Base-by-base conservation (phyloP, 2,888 invertebrate genomes). In the Pardosa pseudoannulata region DNA sequence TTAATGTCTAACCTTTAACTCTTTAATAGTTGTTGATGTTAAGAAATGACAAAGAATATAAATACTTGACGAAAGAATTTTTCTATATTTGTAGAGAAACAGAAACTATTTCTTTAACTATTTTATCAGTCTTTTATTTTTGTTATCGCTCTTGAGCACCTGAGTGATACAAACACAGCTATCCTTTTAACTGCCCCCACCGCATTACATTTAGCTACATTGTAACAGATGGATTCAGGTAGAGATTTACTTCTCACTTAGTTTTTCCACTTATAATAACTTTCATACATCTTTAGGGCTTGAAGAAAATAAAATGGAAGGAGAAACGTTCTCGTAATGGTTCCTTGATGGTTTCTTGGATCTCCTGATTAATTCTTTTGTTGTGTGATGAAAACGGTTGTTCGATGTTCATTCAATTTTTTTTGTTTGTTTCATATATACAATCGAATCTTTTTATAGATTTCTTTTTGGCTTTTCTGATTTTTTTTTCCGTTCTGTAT, bases 361-460 rank as follows among this genome's bases (percentile, higher is more conserved):
- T 46, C 41, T 46, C 16, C 41, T 46, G 41, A 46, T 46, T 46
- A 46, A 46, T 46, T 46, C 41, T 46, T 46, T 46, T 46, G 41
- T 46, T 46, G 41, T 46, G 41, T 46, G 41, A 46, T 13, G 41
- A 46, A 46, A 46, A 16, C 41, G 41, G 41, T 46, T 13, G 6
- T 46, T 46, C 41, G 41, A 46, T 46, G 41, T 46, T 46, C 41
- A 1, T 46, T 46, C 41, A 16, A 46, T 13, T 46, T 46, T 13
- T 46, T 46, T 16, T n/a, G 16, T n/a, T 46, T 46, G 16, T 46
- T 46, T 46, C 1, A 46, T 46, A n/a, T 46, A 36, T 16, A 16
- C 41, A 11, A 13, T n/a, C 13, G 9, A 46, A 46, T 46, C 41
- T n/a, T 46, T 46, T 13, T 13, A 16, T 11, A n/a, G 16, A 16